Base-by-base conservation (phyloP, 2,113 vertebrate genomes). In the Tretioscincus oriximinensis region DNA sequence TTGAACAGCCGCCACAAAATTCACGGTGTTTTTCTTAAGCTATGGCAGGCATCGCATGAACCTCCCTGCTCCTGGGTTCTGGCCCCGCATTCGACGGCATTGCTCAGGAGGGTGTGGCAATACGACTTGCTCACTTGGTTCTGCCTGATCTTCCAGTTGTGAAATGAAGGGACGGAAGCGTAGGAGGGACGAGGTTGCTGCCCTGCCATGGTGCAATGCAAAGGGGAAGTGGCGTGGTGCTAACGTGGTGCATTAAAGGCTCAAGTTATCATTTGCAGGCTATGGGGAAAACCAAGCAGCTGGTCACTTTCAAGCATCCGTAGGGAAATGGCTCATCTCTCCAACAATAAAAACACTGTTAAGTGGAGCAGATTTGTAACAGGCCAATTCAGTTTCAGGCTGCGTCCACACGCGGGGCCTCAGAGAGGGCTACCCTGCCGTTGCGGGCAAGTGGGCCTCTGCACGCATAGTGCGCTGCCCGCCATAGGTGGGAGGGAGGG, bases 51-150 rank as follows among this genome's bases (percentile, higher is more conserved):
- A 26, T 47, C 24, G 9, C 60, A 49, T 31, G 41, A n/a, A 21
- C 1, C 1, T 14, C 20, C 60, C 61, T 2, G n/a, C n/a, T 20
- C 21, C 49, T 28, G 61, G 35, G 45, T 76, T 65, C 54, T 69
- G 14, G 51, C 73, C 69, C 70, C 58, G 73, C 9, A 16, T 68
- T 22, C 78, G 35, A 14, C 21, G 31, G 54, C 31, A 47, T 70
- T 82, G 54, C 51, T 76, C 28, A 47, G 51, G 58, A 82, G 66
- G 80, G 80, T 63, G 80, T 82, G 80, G 80, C 66, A 41, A 79
- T 60, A 58, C 12, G n/a, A 70, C 68, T 58, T 24, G 77, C 61
- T 79, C 47, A 45, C 26, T 26, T 61, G 71, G 49, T 49, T 65
- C 49, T 69, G 31, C 24, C 49, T 61, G 64, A 60, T 41, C 61